Evolutionary conservation across 2,888 invertebrate genomes (phyloP).

Genomic region (Xestoiulus laeticollis): DNA sequence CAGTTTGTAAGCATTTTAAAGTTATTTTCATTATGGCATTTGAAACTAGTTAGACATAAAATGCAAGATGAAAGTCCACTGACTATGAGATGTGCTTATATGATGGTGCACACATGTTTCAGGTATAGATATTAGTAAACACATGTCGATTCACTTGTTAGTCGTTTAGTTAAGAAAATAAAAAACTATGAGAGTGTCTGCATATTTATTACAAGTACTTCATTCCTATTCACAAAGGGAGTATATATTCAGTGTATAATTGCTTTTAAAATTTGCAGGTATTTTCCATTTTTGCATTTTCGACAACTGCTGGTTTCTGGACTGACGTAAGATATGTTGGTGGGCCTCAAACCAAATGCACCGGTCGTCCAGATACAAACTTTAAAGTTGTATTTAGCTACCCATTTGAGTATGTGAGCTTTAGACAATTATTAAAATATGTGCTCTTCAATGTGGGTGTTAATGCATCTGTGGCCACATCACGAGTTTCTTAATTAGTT

Average conservation of each 20-base stretch:
- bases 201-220: background rate
- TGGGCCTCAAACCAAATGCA: background rate
- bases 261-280: background rate
- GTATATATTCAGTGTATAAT: background rate
- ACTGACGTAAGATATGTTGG: slow-evolving; percentile 45
- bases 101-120: too few relatives aligned
- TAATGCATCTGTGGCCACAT: too few relatives aligned
- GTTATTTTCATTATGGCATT: background rate
- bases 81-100: too few relatives aligned
- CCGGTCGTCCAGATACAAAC: background rate
- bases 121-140: too few relatives aligned
- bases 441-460: too few relatives aligned
- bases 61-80: too few relatives aligned
- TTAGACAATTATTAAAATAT: background rate
- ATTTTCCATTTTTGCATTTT: slow-evolving; percentile 50
- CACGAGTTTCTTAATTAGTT: background rate
- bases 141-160: too few relatives aligned
- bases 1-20: slow-evolving; percentile 35
- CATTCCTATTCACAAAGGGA: too few relatives aligned
- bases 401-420: slow-evolving; percentile 35
- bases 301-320: slow-evolving; percentile 49
- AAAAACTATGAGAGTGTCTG: too few relatives aligned
- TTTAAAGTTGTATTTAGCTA: background rate
- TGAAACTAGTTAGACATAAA: background rate
- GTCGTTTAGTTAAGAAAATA: too few relatives aligned